Evolutionary conservation across 1,140 invertebrate genomes (phyloP), one percentile per base, ranked within the genome.

Genomic region (Hyles euphorbiae): DNA sequence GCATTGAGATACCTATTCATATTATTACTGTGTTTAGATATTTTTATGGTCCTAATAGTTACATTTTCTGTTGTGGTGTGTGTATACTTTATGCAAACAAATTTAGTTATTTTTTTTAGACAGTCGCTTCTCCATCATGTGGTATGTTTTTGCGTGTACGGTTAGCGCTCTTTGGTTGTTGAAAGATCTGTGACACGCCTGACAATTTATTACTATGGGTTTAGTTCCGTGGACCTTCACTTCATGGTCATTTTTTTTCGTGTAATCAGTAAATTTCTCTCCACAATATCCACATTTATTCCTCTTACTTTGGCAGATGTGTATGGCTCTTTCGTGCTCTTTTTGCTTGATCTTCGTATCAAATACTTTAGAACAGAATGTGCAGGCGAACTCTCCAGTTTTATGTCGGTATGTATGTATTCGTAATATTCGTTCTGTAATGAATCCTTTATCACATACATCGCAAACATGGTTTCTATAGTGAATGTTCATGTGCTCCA

Each of bases 261-360:
- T 72, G 43, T 87, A 86, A 65, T 81, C 76, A 0, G 62, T 62
- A 44, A 85, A 88, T 9, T 65, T 79, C 43, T 86, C 77, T 0
- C 71, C 80, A 51, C 85, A 88, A 43, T 79, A 83, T 0, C 71
- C 74, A 22, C 85, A 88, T 58, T 77, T 81, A 11, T 70, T 83
- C 7, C 79, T 61, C 33, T 71, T 78, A 12, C 77, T 72, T 34
- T 60, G 43, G 8, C 54, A 52, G 0, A 78, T 56, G 55, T 88
- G 83, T 0, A 81, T 74, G 0, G 73, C 74, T 34, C 76, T 64
- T 54, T 80, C 81, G 43, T 88, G 85, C 0, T 75, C 74, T 9
- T 68, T 70, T 60, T 70, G 69, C 51, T 81, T 80, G 0, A 81
- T 57, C 43, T 57, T 64, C 0, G 67, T 78, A 43, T 81, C 72